These are phyloP conservation scores for Tenthredo notha DNA, from an alignment of 2,888 invertebrate genomes.

Conservation along the genomic window DNA sequence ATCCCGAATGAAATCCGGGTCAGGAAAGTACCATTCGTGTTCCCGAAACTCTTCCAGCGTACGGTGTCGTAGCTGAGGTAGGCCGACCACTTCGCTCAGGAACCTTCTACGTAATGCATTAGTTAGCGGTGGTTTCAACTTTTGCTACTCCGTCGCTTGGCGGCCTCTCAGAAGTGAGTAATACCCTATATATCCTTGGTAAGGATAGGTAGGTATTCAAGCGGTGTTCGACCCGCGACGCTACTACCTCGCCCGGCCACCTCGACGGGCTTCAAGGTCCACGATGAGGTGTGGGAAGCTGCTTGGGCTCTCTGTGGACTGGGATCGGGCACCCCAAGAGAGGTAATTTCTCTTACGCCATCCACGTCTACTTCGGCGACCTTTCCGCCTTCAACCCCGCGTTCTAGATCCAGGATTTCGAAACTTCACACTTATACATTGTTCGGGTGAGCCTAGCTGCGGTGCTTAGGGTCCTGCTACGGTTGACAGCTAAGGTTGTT, in stretches of 20 bases:
- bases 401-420: slow-evolving; percentile 34
- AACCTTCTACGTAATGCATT: slow-evolving; percentile 42
- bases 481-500: slow-evolving; percentile 31
- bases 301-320: slow-evolving; percentile 19
- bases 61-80: slow-evolving; percentile 14
- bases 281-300: slow-evolving; percentile 39
- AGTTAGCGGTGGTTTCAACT: slow-evolving; percentile 43
- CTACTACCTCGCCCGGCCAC: not conserved
- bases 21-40: slow-evolving; percentile 39
- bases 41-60: slow-evolving; percentile 5
- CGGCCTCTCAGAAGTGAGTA: slow-evolving; percentile 40
- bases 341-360: slow-evolving; percentile 43
- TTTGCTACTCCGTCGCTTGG: slow-evolving; percentile 40
- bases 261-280: slow-evolving; percentile 8
- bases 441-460: not conserved
- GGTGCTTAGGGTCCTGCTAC: slow-evolving; percentile 34
- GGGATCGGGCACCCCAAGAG: slow-evolving; percentile 26
- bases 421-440: slow-evolving; percentile 42
- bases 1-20: slow-evolving; percentile 42
- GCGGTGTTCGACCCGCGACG: slow-evolving; percentile 44
- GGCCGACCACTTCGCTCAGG: slow-evolving; percentile 24
- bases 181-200: slow-evolving; percentile 34
- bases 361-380: slow-evolving; percentile 37
- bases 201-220: slow-evolving; percentile 37
- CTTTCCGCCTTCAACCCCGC: slow-evolving; percentile 40